Evolutionary conservation across 2,888 invertebrate genomes (phyloP), one percentile per base, ranked within the genome.

Genomic region (Archips xylosteana): DNA sequence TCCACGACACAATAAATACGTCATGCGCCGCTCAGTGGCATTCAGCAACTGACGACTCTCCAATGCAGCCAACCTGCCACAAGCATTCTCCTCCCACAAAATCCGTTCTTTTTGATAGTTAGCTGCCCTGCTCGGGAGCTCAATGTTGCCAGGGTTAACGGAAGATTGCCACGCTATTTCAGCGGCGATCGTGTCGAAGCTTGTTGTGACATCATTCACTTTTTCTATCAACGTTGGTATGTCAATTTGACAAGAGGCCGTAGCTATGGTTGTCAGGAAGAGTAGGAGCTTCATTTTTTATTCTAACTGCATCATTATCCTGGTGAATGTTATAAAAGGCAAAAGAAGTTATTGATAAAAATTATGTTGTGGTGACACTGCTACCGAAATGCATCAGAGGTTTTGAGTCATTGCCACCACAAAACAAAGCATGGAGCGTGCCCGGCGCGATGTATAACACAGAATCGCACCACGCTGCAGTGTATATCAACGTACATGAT

Each of bases 1-100:
- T 59, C 96, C 96, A 78, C 96, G 90, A 80, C 97, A 97, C 59
- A 96, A 79, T 12, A 96, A 85, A 87, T 95, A 95, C 67, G 95
- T 84, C 90, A 95, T 95, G 75, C 96, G 89, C 63, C 82, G 82
- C 76, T 95, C 94, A 34, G 86, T 88, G 32, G 66, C 78, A 66
- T 91, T 91, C 42, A 93, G 75, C 76, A 84, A 81, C 70, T 87
- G 81, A 71, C 70, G 76, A 2, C 80, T 78, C 54, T 79, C 79
- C 61, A 92, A 76, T 75, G 76, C 75, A 72, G 80, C 81, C 76
- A 94, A 76, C 65, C 78, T 78, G 45, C 78, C 77, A 70, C 95
- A 95, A 0, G 79, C 80, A 51, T 74, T 78, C 8, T 85, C 82
- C 78, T 90, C 88, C 94, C 94, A 92, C 72, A 36, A 54, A 47